phyloP scores from a whole-genome alignment of 2,797 vertebrate species.

The Urocyon cinereoargenteus region DNA sequence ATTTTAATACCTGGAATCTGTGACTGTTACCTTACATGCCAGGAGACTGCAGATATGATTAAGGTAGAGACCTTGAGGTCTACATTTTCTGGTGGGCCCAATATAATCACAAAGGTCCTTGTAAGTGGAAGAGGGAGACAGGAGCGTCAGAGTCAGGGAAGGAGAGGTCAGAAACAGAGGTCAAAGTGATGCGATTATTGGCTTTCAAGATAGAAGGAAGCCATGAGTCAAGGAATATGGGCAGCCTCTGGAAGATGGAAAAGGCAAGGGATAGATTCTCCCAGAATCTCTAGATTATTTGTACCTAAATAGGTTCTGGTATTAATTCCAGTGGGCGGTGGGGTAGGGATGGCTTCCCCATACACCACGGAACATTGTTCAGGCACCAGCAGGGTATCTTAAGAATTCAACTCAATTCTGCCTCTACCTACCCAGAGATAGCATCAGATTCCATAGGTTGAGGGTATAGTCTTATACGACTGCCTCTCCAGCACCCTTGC shows the following conservation, averaged over 20 bases:
- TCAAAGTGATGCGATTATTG: neutral
- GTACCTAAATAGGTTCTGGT: neutral
- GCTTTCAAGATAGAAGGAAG: neutral
- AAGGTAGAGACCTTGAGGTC: neutral
- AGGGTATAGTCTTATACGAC: neutral
- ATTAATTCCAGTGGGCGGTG: neutral
- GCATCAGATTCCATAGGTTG: neutral
- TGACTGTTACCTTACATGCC: neutral
- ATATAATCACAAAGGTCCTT: neutral
- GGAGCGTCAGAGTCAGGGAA: neutral
- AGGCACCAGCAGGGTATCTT: neutral
- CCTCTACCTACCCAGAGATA: neutral
- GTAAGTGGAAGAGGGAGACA: neutral
- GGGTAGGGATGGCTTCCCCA: neutral
- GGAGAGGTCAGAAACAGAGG: neutral
- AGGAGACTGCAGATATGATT: neutral
- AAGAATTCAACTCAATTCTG: neutral
- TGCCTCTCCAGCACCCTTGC: neutral
- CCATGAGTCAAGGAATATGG: neutral
- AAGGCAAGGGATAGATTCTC: neutral
- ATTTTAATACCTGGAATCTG: neutral
- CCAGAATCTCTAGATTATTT: constrained; percentile 37
- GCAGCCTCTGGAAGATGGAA: neutral
- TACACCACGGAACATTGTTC: neutral
- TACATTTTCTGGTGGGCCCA: neutral